These are phyloP conservation scores for Aurelia sp. DNA, from an alignment of 30 jellyfish, hydroid and myxozoan species.

Conservation along the genomic window DNA sequence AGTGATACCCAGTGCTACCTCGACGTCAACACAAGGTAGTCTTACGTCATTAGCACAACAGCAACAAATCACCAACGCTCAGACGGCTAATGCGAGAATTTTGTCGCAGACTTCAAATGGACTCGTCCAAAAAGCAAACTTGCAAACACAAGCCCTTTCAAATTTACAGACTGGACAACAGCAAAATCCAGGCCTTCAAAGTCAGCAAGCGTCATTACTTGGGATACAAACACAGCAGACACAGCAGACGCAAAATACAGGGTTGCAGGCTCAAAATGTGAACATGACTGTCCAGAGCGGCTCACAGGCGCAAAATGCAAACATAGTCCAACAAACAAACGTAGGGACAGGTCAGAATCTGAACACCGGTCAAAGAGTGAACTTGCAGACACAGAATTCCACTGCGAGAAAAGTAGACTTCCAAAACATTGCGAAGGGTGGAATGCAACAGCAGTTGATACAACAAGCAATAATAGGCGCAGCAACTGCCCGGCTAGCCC, in stretches of 20 bases:
- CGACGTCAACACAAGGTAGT: constrained; percentile 9
- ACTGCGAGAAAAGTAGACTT: background rate
- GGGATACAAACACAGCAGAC: too few relatives aligned
- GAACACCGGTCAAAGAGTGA: background rate
- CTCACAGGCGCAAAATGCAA: too few relatives aligned
- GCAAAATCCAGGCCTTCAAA: too few relatives aligned
- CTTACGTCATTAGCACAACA: background rate
- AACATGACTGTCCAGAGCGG: background rate
- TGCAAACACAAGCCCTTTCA: background rate
- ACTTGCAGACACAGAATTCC: constrained; percentile 8
- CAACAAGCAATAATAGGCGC: constrained; percentile 20
- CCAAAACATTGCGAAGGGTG: background rate
- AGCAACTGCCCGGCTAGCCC: background rate
- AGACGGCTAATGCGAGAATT: background rate
- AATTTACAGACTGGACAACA: too few relatives aligned
- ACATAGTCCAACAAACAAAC: too few relatives aligned
- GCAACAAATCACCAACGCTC: background rate
- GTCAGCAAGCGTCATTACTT: too few relatives aligned
- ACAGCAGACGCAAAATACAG: too few relatives aligned
- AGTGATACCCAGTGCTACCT: background rate
- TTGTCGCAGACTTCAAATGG: too few relatives aligned
- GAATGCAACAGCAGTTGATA: constrained; percentile 23
- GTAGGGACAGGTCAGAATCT: too few relatives aligned
- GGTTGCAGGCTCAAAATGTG: background rate
- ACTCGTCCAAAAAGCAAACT: background rate